Conservation (phyloP, 1,140 invertebrate genomes). For the Drosophila fuyamai region DNA sequence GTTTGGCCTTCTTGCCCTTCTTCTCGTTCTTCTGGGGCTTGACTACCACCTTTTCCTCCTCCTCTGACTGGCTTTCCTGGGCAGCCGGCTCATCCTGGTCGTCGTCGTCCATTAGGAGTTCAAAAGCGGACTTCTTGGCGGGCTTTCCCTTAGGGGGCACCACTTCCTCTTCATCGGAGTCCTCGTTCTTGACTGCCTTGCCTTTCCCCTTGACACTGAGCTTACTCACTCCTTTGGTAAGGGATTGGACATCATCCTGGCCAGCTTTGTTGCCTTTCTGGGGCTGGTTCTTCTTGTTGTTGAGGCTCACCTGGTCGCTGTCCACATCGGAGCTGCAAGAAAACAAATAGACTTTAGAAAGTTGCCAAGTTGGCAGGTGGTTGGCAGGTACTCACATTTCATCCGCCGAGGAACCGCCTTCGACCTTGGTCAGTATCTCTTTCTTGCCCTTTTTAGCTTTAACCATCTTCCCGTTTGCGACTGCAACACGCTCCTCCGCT, state of each 20-base stretch:
- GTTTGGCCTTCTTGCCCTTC: conserved; percentile 89
- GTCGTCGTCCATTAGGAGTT: conserved; percentile 87
- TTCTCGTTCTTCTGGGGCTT: conserved; percentile 86
- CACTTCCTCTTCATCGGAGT: conserved; percentile 62
- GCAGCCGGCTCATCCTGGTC: conserved; percentile 84
- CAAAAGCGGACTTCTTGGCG: conserved; percentile 87
- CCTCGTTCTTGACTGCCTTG: conserved; percentile 77
- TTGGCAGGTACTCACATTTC: conserved; percentile 68
- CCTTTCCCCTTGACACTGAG: conserved; percentile 71
- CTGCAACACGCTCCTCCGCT: conserved; percentile 83
- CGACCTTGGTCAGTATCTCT: conserved; percentile 80
- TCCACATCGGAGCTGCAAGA: conserved; percentile 63
- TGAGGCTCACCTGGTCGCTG: conserved; percentile 66
- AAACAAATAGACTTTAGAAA: conserved; percentile 44
- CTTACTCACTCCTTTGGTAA: conserved; percentile 71
- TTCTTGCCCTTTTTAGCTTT: conserved; percentile 85
- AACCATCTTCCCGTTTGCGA: conserved; percentile 84
- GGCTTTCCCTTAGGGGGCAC: conserved; percentile 84
- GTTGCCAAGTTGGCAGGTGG: conserved; percentile 57
- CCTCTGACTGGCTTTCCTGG: conserved; percentile 71
- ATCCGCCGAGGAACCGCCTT: conserved; percentile 75
- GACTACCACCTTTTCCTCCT: conserved; percentile 85
- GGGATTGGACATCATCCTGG: conserved; percentile 42
- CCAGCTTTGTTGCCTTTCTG: conserved; percentile 58
- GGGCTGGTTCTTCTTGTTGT: conserved; percentile 80